Evolutionary conservation across 2,797 vertebrate genomes (phyloP).

Genomic region (Cyprinodon diabolis): DNA sequence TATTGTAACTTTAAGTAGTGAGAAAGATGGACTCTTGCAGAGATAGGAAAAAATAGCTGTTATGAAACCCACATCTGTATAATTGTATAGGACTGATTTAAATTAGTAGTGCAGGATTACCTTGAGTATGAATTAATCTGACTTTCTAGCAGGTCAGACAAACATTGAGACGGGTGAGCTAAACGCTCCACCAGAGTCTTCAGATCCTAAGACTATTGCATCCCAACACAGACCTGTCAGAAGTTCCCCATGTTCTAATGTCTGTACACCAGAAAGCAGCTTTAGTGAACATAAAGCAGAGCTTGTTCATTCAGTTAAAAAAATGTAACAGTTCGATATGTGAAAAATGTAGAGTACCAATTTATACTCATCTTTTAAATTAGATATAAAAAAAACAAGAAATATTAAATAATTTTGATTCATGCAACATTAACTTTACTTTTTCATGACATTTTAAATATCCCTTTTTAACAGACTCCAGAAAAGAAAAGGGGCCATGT

Average conservation of each 20-base stretch:
- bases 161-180: conserved; percentile 40
- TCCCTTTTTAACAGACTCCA: not conserved
- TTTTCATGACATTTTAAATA: not conserved
- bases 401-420: not conserved
- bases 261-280: conserved; percentile 13
- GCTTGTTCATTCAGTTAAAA: not conserved
- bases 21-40: not conserved
- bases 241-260: conserved; percentile 10
- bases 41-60: conserved; percentile 39
- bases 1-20: not conserved
- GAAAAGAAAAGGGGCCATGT: not conserved
- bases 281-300: not conserved
- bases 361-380: not conserved
- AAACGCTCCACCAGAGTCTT: conserved; percentile 45
- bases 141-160: conserved; percentile 36
- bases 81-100: conserved; percentile 42
- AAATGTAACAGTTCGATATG: too few species aligned
- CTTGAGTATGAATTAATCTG: conserved; percentile 64
- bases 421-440: not conserved
- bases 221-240: conserved; percentile 7
- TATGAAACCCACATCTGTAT: conserved; percentile 20
- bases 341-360: not conserved
- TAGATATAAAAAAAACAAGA: not conserved
- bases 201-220: conserved; percentile 7
- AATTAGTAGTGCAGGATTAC: conserved; percentile 68